phyloP scores from a whole-genome alignment of 2,797 vertebrate species.

The Falco berigora region DNA sequence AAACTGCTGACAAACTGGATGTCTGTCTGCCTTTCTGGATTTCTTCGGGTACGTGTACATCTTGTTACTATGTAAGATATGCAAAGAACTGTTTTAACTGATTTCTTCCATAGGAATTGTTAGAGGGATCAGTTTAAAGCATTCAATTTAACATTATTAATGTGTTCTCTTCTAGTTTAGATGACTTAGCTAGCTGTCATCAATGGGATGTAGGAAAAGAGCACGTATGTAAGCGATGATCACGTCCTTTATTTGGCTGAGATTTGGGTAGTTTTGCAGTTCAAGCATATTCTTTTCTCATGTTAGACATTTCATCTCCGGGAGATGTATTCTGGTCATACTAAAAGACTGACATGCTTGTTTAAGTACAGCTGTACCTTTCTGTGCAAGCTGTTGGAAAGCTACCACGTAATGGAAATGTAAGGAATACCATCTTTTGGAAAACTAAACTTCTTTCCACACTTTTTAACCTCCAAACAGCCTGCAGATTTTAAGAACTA shows the following conservation, averaged over 20 bases:
- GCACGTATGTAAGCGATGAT: fast-evolving
- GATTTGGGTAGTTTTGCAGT: not conserved
- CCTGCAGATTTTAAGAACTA: not conserved
- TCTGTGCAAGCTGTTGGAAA: not conserved
- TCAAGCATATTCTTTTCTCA: not conserved
- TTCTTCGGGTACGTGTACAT: conserved; percentile 81
- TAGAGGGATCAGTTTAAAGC: not conserved
- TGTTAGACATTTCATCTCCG: not conserved
- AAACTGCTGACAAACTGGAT: conserved; percentile 98
- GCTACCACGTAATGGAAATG: not conserved
- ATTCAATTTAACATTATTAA: not conserved
- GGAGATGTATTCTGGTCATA: not conserved
- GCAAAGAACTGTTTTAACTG: not conserved
- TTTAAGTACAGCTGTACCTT: not conserved
- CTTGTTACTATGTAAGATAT: not conserved
- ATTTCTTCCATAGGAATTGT: not conserved
- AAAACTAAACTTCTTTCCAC: not conserved
- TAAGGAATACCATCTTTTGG: not conserved
- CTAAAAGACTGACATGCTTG: not conserved
- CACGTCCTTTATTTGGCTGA: not conserved
- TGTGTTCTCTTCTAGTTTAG: not conserved
- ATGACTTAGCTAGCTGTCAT: not conserved
- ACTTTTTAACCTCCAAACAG: not conserved
- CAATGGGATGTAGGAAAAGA: not conserved
- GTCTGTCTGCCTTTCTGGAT: conserved; percentile 94